Percentiles rank a stretch among this genome's conserved stretches.
Evolutionary conservation across 2,113 vertebrate species (phyloP).

Genomic region (Chauna torquata): DNA sequence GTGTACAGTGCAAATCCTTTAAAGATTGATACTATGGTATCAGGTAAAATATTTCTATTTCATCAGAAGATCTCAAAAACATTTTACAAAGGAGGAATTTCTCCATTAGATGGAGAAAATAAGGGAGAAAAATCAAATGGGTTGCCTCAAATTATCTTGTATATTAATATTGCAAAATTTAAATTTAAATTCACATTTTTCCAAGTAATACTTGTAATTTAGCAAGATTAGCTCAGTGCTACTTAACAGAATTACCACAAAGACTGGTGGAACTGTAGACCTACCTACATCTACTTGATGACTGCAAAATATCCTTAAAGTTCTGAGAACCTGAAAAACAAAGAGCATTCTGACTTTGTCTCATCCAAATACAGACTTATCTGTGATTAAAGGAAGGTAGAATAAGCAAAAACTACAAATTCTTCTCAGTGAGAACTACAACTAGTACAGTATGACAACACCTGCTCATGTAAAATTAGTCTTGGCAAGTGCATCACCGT

Average conservation of each 20-base stretch:
- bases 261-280: not conserved
- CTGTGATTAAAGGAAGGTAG: accelerated
- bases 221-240: not conserved
- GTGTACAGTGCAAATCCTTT: not conserved
- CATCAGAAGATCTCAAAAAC: not conserved
- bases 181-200: not conserved
- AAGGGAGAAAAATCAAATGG: not conserved
- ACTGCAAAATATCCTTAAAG: not conserved
- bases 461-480: not conserved
- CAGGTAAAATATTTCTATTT: not conserved
- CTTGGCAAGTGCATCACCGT: not conserved
- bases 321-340: not conserved
- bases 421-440: not conserved
- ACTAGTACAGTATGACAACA: not conserved
- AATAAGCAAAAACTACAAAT: not conserved
- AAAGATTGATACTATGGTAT: not conserved
- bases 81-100: not conserved
- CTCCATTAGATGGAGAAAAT: not conserved
- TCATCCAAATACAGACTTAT: not conserved
- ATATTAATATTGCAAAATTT: not conserved
- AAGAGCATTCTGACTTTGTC: not conserved
- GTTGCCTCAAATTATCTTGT: not conserved
- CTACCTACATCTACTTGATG: not conserved
- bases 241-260: not conserved
- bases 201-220: not conserved